Percentiles rank a stretch among this genome's conserved stretches.
Conservation (phyloP, 1,140 invertebrate genomes). For the Phthorimaea operculella region DNA sequence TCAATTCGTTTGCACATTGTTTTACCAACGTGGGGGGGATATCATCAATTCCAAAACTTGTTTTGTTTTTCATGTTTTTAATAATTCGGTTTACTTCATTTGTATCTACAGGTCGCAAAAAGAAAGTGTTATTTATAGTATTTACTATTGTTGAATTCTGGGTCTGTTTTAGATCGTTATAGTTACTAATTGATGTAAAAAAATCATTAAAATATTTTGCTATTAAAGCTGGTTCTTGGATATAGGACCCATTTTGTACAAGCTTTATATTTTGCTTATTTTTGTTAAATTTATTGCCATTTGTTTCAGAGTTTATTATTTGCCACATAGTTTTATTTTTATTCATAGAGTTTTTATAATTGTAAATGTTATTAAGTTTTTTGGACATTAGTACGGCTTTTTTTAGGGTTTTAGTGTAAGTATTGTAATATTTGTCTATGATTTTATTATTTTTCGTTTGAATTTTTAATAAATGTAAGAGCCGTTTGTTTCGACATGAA, state of each 20-base stretch:
- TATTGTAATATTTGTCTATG: background rate
- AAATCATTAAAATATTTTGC: background rate
- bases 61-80: constrained; percentile 9
- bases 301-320: constrained; percentile 1
- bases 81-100: background rate
- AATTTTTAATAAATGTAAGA: background rate
- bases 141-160: background rate
- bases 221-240: background rate
- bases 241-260: background rate
- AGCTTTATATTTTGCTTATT: background rate
- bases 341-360: background rate
- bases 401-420: constrained; percentile 2
- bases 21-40: constrained; percentile 6
- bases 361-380: constrained; percentile 4
- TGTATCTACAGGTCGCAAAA: background rate
- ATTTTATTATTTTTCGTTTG: background rate
- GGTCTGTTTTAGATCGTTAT: background rate
- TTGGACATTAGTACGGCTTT: constrained; percentile 2
- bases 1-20: background rate
- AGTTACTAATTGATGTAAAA: background rate
- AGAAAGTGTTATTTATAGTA: background rate
- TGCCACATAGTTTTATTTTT: constrained; percentile 6
- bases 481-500: constrained; percentile 7
- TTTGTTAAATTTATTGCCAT: background rate
- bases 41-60: constrained; percentile 5